These are phyloP conservation scores for Stigmatopora nigra DNA, from an alignment of 2,113 vertebrate genomes.

Conservation along the genomic window DNA sequence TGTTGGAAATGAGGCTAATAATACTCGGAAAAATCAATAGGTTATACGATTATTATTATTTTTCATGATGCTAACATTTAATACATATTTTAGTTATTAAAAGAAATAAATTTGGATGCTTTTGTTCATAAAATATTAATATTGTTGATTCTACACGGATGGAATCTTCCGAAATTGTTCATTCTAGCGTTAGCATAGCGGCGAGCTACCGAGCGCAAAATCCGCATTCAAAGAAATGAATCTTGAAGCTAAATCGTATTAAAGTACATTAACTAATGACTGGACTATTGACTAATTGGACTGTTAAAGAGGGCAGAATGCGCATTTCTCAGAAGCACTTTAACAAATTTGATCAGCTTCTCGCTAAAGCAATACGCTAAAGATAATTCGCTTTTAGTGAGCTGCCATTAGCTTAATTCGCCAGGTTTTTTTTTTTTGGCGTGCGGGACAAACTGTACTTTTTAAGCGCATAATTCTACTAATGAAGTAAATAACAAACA, in stretches of 20 bases:
- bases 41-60: no score
- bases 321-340: constrained; percentile 73
- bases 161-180: neutral
- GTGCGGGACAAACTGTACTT: neutral
- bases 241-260: constrained; percentile 71
- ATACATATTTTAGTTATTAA: no score
- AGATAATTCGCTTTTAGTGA: constrained; percentile 41
- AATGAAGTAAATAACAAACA: neutral
- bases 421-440: neutral
- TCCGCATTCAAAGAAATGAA: constrained; percentile 75
- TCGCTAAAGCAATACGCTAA: neutral
- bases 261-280: constrained; percentile 78
- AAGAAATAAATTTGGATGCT: no score
- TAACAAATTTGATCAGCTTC: constrained; percentile 73
- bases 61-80: no score
- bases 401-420: neutral
- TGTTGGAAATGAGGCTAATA: no score
- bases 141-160: no score
- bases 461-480: constrained; percentile 12
- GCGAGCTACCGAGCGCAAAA: constrained; percentile 61
- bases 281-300: constrained; percentile 76
- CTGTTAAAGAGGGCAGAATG: constrained; percentile 77
- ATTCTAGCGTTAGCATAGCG: constrained; percentile 11
- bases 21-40: no score
- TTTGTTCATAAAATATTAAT: no score